These are phyloP conservation scores for Andrena hattorfiana DNA, from an alignment of 2,888 invertebrate species.

Conservation along the genomic window DNA sequence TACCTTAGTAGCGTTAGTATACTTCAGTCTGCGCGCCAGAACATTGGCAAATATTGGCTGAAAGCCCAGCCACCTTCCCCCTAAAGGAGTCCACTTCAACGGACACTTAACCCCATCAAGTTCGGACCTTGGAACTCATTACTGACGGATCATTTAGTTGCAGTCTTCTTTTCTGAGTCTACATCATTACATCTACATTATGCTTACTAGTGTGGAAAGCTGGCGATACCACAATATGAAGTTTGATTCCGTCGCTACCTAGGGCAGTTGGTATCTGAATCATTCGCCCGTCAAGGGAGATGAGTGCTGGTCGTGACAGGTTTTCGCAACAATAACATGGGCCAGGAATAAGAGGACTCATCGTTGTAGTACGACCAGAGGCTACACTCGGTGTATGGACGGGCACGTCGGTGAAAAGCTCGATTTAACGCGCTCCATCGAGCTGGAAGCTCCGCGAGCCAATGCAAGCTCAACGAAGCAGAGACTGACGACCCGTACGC, in stretches of 20 bases:
- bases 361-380: slow-evolving; percentile 16
- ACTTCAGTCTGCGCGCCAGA: neutral
- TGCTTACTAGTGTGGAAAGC: neutral
- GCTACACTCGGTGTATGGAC: slow-evolving; percentile 26
- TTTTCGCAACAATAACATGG: neutral
- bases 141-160: neutral
- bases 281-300: neutral
- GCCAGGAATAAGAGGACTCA: slow-evolving; percentile 16
- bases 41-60: neutral
- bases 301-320: neutral
- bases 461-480: slow-evolving; percentile 66
- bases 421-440: slow-evolving; percentile 76
- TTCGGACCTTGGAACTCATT: neutral
- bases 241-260: neutral
- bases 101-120: too few relatives aligned
- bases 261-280: neutral
- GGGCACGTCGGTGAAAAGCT: slow-evolving; percentile 66
- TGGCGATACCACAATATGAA: slow-evolving; percentile 1
- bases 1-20: neutral
- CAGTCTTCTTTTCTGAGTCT: neutral
- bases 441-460: slow-evolving; percentile 68
- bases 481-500: slow-evolving; percentile 42
- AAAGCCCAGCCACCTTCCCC: neutral
- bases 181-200: too few relatives aligned
- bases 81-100: too few relatives aligned